Base-by-base conservation (phyloP, 2,888 invertebrate genomes). In the Thera obeliscata region DNA sequence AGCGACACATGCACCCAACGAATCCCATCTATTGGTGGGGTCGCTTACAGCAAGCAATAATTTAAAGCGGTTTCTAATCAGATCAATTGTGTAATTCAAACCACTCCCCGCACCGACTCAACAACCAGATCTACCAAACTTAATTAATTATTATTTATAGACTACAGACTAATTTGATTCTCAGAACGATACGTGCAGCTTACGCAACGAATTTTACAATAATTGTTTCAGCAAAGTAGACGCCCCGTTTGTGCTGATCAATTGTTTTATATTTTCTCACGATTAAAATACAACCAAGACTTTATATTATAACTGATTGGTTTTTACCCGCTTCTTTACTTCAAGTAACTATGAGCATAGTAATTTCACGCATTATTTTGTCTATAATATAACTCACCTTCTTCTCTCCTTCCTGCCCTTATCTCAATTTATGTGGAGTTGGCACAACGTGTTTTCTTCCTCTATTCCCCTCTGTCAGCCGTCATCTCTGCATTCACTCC, bases 181-280 rank as follows among this genome's bases (percentile, higher is more conserved):
- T 63, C 8, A 33, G 67, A 72, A 69, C 56, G 58, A 70, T 61
- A 70, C 63, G 56, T 50, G 61, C n/a, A 8, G 41, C 64, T 75
- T 72, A 72, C 68, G 67, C 64, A 74, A 75, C 55, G 7, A 70
- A 56, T 72, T 70, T 73, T 63, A 70, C 54, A 69, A 55, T 67
- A 76, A 73, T 71, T 78, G 74, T 70, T 75, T 38, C 56, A 54
- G 70, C 59, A 61, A 69, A 64, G 55, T 70, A 38, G 67, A 68
- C 70, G 67, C 64, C 22, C 22, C 64, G 69, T 77, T 73, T 54
- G 72, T 74, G 68, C 71, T 72, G 69, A 69, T 72, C 74, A 72
- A 78, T 74, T 74, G 73, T 69, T 61, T 72, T 71, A 61, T 69
- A 66, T 76, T 81, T 82, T 86, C 85, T 76, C 87, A 87, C 83